Evolutionary conservation across 37 sponge, comb jelly and placozoan genomes (phyloP), one percentile per base, ranked within the genome.

Genomic region (Hexactinellida sp.): DNA sequence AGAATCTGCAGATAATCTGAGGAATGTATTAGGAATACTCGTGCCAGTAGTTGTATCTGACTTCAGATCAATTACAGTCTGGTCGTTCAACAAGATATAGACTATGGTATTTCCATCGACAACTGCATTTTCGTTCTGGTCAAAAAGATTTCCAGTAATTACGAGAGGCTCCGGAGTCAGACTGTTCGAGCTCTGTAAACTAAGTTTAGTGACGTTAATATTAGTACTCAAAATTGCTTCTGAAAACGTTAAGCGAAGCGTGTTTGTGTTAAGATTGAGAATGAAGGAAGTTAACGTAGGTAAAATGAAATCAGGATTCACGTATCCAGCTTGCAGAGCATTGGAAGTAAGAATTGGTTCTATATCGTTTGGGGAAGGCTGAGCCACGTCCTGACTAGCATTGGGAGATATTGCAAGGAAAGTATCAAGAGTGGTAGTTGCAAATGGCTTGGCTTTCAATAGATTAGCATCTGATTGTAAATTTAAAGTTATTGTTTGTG

Each of bases 201-300:
- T 10, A 38, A 94, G 86, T 36, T 55, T 36, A 23, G 88, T 82
- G 10, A 87, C 85, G 38, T 89, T 54, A 3, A 94, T 34, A 25
- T 87, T 86, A 25, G 91, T 82, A 38, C 55, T 39, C 36, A 92
- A 83, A 24, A 94, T 85, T 37, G 92, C 92, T 84, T 94, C 94
- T 1, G 51, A 37, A 76, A 93, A 95, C 0, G 96, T 93, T 7
- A 95, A 89, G 10, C 86, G 87, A 0, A 95, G 63, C 0, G 83
- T 55, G 5, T 92, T 94, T 37, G 36, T 39, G 82, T 95, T 83
- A 89, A 95, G 84, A 83, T 95, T 91, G 0, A 95, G 85, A 37
- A 90, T 87, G 82, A 93, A 95, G 32, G 37, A 34, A 24, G 84
- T 89, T 37, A 95, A 85, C 35, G 39, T 54, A 37, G 96, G 96